Base-by-base conservation (phyloP, 2,888 invertebrate species). In the Drosophila mimetica region DNA sequence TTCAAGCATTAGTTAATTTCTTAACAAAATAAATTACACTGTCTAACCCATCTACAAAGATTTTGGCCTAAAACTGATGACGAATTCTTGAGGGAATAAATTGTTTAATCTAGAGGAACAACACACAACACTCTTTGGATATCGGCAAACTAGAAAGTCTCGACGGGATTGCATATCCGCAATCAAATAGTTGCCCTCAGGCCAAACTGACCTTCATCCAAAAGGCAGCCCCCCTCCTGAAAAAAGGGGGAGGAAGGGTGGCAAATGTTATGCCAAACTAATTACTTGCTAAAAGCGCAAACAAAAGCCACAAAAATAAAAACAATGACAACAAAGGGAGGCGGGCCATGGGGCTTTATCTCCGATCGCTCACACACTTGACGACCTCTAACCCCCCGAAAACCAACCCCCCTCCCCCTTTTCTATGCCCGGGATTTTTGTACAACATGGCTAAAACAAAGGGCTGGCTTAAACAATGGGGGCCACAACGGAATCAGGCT, bases 271-370 rank as follows among this genome's bases (percentile, higher is more conserved):
- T 79, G 77, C 72, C 67, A 67, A 75, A 73, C 77, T 80, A 80
- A 81, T 81, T 81, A 85, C 80, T 79, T 73, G 80, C 75, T 79
- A 76, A 83, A 85, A 74, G 77, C 63, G 71, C 82, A 82, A 75
- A 83, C 77, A 86, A 77, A 70, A 47, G 42, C 25, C 46, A 48
- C 9, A n/a, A 54, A 63, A 55, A 50, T 32, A 52, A 69, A 69
- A 75, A 66, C 53, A 58, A 61, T 63, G 44, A 51, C 58, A 60
- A 47, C 59, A 71, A 72, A 59, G 44, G 34, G 46, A 16, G 28
- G 13, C 4, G 36, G 8, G 34, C 9, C 47, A 37, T 30, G 18
- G 25, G 42, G 42, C 14, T 70, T 71, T 84, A 80, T 84, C 80
- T 81, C 64, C 65, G 79, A 84, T 80, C 85, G 74, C 78, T n/a